A percentile compares a stretch with the other conserved stretches of the same genome.
Evolutionary conservation across 2,888 invertebrate genomes (phyloP).

Genomic region (Glomeris marginata): DNA sequence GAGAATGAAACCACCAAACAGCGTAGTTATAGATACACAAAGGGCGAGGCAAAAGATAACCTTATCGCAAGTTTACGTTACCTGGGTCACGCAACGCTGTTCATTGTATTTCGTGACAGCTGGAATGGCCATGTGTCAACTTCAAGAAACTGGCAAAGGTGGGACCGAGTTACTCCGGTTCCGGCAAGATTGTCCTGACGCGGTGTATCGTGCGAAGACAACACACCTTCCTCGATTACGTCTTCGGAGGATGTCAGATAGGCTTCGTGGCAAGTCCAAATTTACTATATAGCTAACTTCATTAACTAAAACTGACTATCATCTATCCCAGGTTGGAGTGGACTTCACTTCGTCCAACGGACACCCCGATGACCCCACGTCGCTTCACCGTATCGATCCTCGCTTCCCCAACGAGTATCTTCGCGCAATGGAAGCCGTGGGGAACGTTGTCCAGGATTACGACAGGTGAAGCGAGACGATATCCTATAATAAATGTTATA

Average conservation of each 20-base stretch:
- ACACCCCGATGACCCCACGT: constrained; percentile 22
- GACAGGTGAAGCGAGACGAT: too few species aligned
- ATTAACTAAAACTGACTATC: constrained; percentile 30
- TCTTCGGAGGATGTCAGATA: constrained; percentile 2
- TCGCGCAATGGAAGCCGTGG: constrained; percentile 22
- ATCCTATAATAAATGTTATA: too few species aligned
- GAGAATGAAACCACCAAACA: too few species aligned
- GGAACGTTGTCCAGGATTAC: constrained; percentile 35
- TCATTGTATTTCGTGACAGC: too few species aligned
- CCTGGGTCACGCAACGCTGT: too few species aligned
- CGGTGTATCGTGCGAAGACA: constrained; percentile 24
- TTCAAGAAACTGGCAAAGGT: too few species aligned
- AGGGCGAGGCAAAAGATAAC: too few species aligned
- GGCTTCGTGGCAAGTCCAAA: not conserved
- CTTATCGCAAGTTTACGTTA: too few species aligned
- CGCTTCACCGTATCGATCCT: constrained; percentile 31
- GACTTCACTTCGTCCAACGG: constrained; percentile 30
- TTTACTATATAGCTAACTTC: not conserved
- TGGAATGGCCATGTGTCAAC: too few species aligned
- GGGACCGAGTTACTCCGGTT: too few species aligned
- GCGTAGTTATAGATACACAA: too few species aligned
- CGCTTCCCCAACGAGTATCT: constrained; percentile 28
- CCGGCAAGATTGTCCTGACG: too few species aligned
- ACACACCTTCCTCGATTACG: constrained; percentile 30
- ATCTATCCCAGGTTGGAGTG: constrained; percentile 27